Conservation (phyloP, 2,113 vertebrate genomes). For the Campylomormyrus numenius region DNA sequence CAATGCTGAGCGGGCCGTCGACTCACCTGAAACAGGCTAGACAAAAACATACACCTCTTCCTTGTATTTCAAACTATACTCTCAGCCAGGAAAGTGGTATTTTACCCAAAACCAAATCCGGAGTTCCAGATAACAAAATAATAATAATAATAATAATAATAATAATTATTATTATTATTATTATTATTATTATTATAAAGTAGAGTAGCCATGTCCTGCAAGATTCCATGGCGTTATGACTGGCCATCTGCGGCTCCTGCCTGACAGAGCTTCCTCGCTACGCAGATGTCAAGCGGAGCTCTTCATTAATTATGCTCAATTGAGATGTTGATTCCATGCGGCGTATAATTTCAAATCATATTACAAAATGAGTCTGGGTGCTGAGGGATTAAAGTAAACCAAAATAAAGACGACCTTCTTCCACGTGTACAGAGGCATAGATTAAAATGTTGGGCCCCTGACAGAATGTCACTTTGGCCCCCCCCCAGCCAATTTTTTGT, state of each 20-base stretch:
- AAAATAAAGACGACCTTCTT: neutral
- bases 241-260: neutral
- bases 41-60: neutral
- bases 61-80: neutral
- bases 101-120: neutral
- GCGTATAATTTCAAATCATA: neutral
- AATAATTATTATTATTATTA: too few relatives aligned
- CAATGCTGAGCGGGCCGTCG: neutral
- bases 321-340: neutral
- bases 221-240: neutral
- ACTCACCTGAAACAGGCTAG: neutral
- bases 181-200: slow-evolving; percentile 7
- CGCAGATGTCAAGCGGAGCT: neutral
- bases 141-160: neutral
- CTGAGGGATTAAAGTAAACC: neutral
- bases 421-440: neutral
- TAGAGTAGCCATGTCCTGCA: neutral
- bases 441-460: neutral
- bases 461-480: neutral
- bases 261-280: neutral
- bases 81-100: neutral
- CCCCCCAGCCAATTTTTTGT: neutral
- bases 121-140: neutral
- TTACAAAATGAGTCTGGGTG: neutral
- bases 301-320: slow-evolving; percentile 1